Evolutionary conservation across 2,113 vertebrate genomes (phyloP).

Genomic region (Phalacrocorax aristotelis): DNA sequence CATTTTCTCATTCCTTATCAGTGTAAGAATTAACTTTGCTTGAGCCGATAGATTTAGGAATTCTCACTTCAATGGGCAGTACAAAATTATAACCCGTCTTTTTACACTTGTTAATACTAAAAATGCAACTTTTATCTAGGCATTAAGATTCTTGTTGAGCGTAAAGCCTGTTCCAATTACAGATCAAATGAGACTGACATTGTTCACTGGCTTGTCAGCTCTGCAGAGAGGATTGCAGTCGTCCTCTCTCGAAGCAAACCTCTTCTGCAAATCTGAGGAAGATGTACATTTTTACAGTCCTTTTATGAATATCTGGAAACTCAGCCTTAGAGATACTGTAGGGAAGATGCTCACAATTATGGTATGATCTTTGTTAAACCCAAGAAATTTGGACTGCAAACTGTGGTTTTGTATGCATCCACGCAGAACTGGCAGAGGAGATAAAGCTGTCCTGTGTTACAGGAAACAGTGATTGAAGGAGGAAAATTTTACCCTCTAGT

Average conservation of each 20-base stretch:
- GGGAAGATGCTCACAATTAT: not conserved
- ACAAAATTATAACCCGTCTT: not conserved
- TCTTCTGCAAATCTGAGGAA: not conserved
- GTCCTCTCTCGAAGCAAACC: not conserved
- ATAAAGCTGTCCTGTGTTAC: not conserved
- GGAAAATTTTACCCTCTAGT: not conserved
- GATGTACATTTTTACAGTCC: not conserved
- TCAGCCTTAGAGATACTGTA: not conserved
- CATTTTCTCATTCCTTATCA: not conserved
- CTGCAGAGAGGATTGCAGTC: not conserved
- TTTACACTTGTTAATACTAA: not conserved
- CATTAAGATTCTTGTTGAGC: not conserved
- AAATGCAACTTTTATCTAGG: not conserved
- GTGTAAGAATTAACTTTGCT: not conserved
- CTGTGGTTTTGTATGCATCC: not conserved
- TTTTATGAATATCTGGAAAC: not conserved
- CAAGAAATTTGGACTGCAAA: not conserved
- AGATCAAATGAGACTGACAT: conserved; percentile 11
- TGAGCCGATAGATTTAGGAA: conserved; percentile 1
- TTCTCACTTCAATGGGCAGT: conserved; percentile 7
- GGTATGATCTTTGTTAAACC: not conserved
- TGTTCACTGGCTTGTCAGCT: not conserved
- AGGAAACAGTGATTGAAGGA: not conserved
- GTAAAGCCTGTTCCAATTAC: conserved; percentile 13
- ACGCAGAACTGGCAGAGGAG: not conserved